Evolutionary conservation across 1,140 invertebrate species (phyloP).

Genomic region (Notospermus geniculatus): DNA sequence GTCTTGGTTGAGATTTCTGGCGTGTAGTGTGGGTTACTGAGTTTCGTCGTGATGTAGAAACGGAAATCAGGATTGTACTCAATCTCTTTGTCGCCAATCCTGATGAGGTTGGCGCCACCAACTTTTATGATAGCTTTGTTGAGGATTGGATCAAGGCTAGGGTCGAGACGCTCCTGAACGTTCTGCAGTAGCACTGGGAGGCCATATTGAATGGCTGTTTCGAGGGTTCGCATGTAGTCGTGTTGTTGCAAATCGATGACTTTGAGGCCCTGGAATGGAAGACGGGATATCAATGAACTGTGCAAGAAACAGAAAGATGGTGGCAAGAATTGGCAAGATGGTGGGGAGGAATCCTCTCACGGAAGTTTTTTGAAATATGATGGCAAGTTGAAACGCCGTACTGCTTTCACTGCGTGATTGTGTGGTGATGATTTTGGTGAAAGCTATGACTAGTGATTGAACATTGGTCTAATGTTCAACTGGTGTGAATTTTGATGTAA

Average conservation of each 20-base stretch:
- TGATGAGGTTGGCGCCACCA: slow-evolving; percentile 50
- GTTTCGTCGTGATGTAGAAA: slow-evolving; percentile 59
- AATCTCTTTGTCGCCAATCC: slow-evolving; percentile 55
- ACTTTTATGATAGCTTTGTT: slow-evolving; percentile 54
- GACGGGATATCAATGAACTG: no score
- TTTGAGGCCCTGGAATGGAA: slow-evolving; percentile 58
- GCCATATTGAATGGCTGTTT: slow-evolving; percentile 63
- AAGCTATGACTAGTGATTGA: no score
- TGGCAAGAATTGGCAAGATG: no score
- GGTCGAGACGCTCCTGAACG: slow-evolving; percentile 56
- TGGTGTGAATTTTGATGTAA: no score
- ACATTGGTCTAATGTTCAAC: no score
- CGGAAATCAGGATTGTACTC: slow-evolving; percentile 54
- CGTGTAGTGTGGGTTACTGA: slow-evolving; percentile 57
- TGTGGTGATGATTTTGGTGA: no score
- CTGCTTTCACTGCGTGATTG: no score
- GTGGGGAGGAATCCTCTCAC: no score
- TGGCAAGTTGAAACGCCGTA: no score
- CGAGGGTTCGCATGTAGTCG: slow-evolving; percentile 71
- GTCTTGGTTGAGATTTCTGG: slow-evolving; percentile 57
- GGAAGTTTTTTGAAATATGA: no score
- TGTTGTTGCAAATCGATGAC: slow-evolving; percentile 74
- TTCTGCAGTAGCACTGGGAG: slow-evolving; percentile 57
- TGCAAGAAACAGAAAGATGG: no score
- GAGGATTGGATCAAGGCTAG: slow-evolving; percentile 51